Conservation (phyloP, 2,113 vertebrate species). For the Lepisosteus oculatus region DNA sequence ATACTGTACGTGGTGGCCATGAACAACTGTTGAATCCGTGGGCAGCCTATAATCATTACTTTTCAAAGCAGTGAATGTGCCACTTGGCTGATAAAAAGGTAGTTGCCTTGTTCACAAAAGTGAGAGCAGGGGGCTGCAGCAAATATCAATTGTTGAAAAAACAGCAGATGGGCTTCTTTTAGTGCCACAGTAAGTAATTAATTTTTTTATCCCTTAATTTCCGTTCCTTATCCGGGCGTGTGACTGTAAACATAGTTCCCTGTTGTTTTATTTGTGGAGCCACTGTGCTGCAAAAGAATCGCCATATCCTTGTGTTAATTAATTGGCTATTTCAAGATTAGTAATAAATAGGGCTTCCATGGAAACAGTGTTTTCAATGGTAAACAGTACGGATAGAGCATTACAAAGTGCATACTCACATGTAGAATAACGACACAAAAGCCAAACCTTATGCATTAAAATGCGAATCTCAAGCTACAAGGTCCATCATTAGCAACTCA, state of each 20-base stretch:
- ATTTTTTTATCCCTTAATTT: conserved; percentile 3
- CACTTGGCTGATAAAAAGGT: conserved; percentile 2
- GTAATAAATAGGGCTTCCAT: not conserved
- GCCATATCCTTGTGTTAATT: conserved; percentile 1
- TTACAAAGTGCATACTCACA: not conserved
- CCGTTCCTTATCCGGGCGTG: not conserved
- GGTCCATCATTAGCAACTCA: too few relatives aligned
- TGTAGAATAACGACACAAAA: too few relatives aligned
- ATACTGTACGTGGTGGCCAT: not conserved
- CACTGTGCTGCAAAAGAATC: not conserved
- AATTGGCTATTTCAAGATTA: conserved; percentile 1
- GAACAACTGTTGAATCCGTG: not conserved
- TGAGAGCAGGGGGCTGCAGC: not conserved
- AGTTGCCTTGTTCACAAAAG: not conserved
- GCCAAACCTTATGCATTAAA: too few relatives aligned
- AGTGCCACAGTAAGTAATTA: conserved; percentile 3
- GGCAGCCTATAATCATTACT: conserved; percentile 2
- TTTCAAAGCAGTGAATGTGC: not conserved
- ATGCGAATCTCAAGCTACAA: too few relatives aligned
- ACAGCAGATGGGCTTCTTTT: conserved; percentile 4
- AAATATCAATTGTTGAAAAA: not conserved
- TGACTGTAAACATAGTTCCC: not conserved
- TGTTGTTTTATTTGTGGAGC: conserved; percentile 4
- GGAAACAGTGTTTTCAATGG: not conserved
- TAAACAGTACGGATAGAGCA: not conserved